Evolutionary conservation across 2,797 vertebrate genomes (phyloP).

Genomic region (Australoheros facetus): DNA sequence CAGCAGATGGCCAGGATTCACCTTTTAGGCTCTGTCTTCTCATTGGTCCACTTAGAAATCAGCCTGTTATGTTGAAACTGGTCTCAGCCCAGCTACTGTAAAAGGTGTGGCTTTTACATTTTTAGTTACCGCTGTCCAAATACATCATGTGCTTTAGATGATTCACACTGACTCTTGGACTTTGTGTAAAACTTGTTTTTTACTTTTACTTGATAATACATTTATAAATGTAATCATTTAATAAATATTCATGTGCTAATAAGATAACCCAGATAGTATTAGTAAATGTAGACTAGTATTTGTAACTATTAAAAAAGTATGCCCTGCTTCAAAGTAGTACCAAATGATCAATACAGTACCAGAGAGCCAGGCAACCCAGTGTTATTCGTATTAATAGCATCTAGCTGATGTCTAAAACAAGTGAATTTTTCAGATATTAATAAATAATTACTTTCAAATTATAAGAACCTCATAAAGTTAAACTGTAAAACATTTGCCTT

Average conservation of each 20-base stretch:
- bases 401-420: background rate
- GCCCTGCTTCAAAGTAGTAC: background rate
- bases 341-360: background rate
- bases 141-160: background rate
- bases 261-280: background rate
- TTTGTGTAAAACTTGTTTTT: background rate
- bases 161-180: background rate
- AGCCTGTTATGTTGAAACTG: slow-evolving; percentile 30
- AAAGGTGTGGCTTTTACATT: background rate
- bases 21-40: slow-evolving; percentile 45
- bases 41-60: slow-evolving; percentile 34
- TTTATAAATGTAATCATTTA: background rate
- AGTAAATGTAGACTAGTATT: background rate
- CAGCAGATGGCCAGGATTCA: slow-evolving; percentile 61
- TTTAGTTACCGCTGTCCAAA: background rate
- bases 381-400: background rate
- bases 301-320: background rate
- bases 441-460: background rate
- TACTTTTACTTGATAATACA: background rate
- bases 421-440: background rate
- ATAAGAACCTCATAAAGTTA: background rate
- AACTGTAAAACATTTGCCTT: background rate
- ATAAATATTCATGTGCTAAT: background rate
- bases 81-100: background rate
- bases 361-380: background rate